These are phyloP conservation scores for Pitta sordida DNA, from an alignment of 2,113 vertebrate species.

Conservation along the genomic window DNA sequence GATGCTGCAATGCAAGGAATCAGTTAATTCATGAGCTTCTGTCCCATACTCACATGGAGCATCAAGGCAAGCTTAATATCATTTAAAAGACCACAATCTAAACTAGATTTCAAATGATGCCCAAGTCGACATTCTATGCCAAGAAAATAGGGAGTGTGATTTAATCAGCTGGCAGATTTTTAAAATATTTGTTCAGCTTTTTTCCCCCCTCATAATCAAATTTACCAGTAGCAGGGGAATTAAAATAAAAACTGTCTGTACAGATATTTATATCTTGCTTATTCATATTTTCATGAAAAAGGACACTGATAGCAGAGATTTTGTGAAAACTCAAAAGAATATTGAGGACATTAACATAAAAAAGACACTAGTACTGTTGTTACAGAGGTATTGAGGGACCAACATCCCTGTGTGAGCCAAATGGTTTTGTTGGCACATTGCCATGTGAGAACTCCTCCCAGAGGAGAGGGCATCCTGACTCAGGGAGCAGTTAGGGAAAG, in stretches of 20 bases:
- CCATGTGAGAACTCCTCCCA: not conserved
- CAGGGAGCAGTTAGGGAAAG: not conserved
- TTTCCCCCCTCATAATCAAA: constrained; percentile 26
- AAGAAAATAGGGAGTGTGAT: constrained; percentile 12
- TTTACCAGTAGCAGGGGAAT: constrained; percentile 1
- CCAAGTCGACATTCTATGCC: not conserved
- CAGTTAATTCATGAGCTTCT: constrained; percentile 26
- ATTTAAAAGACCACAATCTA: constrained; percentile 45
- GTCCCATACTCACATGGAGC: not conserved
- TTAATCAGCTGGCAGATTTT: constrained; percentile 22
- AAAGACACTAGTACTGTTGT: not conserved
- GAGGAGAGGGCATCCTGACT: not conserved
- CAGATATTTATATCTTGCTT: not conserved
- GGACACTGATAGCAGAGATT: not conserved
- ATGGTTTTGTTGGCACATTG: not conserved
- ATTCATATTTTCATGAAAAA: not conserved
- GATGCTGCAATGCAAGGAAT: not conserved
- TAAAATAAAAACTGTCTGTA: not conserved
- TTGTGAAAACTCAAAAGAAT: not conserved
- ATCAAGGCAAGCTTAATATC: constrained; percentile 34
- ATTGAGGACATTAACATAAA: not conserved
- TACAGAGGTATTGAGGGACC: not conserved
- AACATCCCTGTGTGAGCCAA: not conserved
- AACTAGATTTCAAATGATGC: constrained; percentile 25
- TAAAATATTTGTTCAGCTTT: constrained; percentile 36